phyloP scores from a whole-genome alignment of 2,113 vertebrate species.

The Lepidothrix coronata region DNA sequence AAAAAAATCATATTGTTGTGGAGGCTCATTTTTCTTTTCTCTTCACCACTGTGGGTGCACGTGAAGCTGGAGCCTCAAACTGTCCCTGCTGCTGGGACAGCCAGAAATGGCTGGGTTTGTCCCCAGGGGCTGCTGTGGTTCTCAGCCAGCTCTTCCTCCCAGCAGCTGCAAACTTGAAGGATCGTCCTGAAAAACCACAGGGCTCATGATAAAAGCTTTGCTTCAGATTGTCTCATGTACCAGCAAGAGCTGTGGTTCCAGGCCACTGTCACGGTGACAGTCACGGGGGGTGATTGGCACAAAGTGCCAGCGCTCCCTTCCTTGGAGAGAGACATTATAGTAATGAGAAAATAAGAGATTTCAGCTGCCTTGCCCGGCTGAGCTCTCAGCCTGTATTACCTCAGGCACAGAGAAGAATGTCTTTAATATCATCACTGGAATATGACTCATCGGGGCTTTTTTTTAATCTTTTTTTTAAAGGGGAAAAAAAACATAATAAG shows the following conservation, averaged over 20 bases:
- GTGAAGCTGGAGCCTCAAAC: not conserved
- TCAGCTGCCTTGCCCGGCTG: not conserved
- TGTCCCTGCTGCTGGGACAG: not conserved
- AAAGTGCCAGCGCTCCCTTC: not conserved
- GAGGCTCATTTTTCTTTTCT: not conserved
- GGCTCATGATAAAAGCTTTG: not conserved
- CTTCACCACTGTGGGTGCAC: not conserved
- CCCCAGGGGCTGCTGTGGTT: accelerated
- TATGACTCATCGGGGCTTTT: not conserved
- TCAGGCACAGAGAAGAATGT: not conserved
- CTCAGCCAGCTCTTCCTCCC: not conserved
- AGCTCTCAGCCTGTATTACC: not conserved
- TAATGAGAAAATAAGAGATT: not conserved
- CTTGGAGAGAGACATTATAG: not conserved
- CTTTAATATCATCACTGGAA: not conserved
- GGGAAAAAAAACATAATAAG: not conserved
- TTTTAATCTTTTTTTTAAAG: not conserved
- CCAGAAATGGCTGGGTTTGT: not conserved
- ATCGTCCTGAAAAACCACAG: not conserved
- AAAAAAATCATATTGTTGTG: accelerated
- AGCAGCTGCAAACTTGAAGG: not conserved
- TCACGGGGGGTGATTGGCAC: not conserved
- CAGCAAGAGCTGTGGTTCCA: not conserved
- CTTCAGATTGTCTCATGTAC: not conserved
- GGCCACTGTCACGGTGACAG: not conserved